These are phyloP conservation scores for Cephalotes varians DNA, from an alignment of 2,888 invertebrate genomes.

Conservation along the genomic window DNA sequence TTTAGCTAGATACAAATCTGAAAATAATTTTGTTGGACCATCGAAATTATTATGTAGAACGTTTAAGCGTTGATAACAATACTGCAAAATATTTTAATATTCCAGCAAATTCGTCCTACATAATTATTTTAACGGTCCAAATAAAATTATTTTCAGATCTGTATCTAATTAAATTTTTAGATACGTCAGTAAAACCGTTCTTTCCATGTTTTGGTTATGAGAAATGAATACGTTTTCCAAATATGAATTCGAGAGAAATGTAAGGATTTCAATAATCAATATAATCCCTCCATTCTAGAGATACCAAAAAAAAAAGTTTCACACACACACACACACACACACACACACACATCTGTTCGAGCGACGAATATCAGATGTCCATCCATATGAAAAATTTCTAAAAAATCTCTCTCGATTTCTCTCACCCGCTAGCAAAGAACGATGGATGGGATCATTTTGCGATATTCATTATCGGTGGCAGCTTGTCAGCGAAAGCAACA, in stretches of 20 bases:
- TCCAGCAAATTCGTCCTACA: too few relatives aligned
- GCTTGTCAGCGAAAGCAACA: conserved; percentile 71
- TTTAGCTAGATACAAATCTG: too few relatives aligned
- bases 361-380: neutral
- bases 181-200: too few relatives aligned
- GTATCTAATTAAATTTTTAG: too few relatives aligned
- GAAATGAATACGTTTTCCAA: neutral
- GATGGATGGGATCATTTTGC: conserved; percentile 46
- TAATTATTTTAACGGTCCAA: too few relatives aligned
- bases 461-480: conserved; percentile 73
- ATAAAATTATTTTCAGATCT: too few relatives aligned
- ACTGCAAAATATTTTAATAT: too few relatives aligned
- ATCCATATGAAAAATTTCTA: neutral
- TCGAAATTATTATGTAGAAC: too few relatives aligned
- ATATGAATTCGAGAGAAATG: neutral
- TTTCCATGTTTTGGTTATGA: neutral
- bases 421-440: neutral
- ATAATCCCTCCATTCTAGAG: neutral
- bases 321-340: too few relatives aligned
- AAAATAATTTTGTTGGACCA: too few relatives aligned
- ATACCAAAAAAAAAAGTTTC: neutral
- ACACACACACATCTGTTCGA: too few relatives aligned
- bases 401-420: conserved; percentile 2
- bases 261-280: neutral
- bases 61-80: too few relatives aligned